phyloP scores from a whole-genome alignment of 2,113 vertebrate genomes.

The Hypomesus transpacificus region DNA sequence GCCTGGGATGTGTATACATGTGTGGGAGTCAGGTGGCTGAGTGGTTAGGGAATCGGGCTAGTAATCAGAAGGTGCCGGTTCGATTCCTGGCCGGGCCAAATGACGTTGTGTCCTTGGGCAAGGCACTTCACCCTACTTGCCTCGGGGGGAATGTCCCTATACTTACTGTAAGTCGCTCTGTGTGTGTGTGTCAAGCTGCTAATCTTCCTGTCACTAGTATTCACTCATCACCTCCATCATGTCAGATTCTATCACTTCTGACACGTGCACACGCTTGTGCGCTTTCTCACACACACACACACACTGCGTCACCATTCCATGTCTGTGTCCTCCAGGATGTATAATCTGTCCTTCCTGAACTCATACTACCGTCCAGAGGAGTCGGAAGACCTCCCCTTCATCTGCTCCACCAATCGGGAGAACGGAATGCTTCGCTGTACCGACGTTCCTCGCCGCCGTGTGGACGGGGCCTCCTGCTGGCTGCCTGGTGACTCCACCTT shows the following conservation, averaged over 20 bases:
- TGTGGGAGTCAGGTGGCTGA: too few species aligned
- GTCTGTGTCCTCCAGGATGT: slow-evolving; percentile 67
- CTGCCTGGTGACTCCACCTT: slow-evolving; percentile 71
- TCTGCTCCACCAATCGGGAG: slow-evolving; percentile 88
- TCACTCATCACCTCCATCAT: slow-evolving; percentile 17
- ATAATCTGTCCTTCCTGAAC: slow-evolving; percentile 85
- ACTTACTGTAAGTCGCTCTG: too few species aligned
- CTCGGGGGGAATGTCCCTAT: too few species aligned
- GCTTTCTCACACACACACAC: slow-evolving; percentile 29
- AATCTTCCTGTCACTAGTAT: background rate
- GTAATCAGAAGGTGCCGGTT: too few species aligned
- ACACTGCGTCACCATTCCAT: slow-evolving; percentile 18
- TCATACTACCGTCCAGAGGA: slow-evolving; percentile 87
- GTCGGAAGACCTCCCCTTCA: slow-evolving; percentile 89
- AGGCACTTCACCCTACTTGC: too few species aligned
- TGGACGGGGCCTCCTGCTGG: slow-evolving; percentile 78
- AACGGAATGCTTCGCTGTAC: slow-evolving; percentile 94
- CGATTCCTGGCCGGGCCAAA: too few species aligned
- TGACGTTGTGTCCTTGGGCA: too few species aligned
- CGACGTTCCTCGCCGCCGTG: slow-evolving; percentile 81
- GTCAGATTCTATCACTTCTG: slow-evolving; percentile 26
- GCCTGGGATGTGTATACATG: background rate
- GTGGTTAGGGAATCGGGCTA: too few species aligned
- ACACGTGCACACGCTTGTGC: slow-evolving; percentile 9
- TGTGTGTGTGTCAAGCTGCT: too few species aligned